These are phyloP conservation scores for Acropternis orthonyx DNA, from an alignment of 2,797 vertebrate species.

Conservation along the genomic window DNA sequence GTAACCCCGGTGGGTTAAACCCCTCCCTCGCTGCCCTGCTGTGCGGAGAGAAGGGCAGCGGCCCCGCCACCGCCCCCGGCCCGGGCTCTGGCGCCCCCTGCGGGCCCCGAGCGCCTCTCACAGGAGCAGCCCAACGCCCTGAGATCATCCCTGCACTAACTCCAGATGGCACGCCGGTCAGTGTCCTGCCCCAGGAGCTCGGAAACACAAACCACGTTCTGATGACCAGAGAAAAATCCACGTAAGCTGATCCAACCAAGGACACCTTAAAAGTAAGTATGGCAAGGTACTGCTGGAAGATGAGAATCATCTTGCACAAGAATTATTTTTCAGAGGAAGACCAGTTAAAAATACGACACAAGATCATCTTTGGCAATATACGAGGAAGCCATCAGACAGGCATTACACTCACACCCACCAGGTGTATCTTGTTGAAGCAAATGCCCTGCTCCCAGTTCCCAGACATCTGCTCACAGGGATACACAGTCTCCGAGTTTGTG, in stretches of 20 bases:
- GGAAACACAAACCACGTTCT: rapidly evolving
- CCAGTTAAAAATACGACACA: rapidly evolving
- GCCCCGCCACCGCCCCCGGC: too few relatives aligned
- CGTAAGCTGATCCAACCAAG: background rate
- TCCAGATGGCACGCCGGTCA: too few relatives aligned
- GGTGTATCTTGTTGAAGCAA: rapidly evolving
- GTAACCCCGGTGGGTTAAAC: too few relatives aligned
- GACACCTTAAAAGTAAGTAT: rapidly evolving
- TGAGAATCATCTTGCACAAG: background rate
- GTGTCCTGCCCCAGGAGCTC: rapidly evolving
- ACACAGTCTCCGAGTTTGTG: rapidly evolving
- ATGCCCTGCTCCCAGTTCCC: background rate
- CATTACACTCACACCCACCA: rapidly evolving
- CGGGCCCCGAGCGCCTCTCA: background rate
- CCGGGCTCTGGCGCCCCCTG: background rate
- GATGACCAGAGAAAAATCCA: background rate
- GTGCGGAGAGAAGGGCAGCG: background rate
- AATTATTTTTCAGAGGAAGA: background rate
- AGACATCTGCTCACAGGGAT: rapidly evolving
- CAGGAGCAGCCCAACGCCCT: background rate
- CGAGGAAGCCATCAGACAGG: rapidly evolving
- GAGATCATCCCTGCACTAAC: background rate
- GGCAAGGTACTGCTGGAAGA: background rate
- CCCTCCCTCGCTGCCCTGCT: background rate
- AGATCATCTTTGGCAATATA: background rate